Evolutionary conservation across 2,888 invertebrate genomes (phyloP), one percentile per base, ranked within the genome.

Genomic region (Cordilura impudica): DNA sequence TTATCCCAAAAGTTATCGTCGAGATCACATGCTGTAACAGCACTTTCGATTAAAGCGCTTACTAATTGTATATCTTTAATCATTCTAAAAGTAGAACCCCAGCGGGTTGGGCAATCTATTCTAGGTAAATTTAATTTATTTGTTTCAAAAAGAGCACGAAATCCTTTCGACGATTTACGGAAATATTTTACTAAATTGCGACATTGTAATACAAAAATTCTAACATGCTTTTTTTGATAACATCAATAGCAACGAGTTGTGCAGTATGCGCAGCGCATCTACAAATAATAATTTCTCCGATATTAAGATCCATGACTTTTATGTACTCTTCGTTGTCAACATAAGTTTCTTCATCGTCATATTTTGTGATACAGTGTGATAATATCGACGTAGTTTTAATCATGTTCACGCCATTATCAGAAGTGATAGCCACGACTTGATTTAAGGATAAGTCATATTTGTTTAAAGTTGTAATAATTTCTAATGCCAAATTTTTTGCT

Each of bases 161-260:
- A n/a, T n/a, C n/a, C n/a, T n/a, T n/a, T n/a, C n/a, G 65, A 65
- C n/a, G 43, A 18, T 65, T 63, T 76, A 35, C 58, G 10, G 2
- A 76, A 21, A 56, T n/a, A 71, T 56, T 70, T 70, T 6, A 39
- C 49, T 16, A 76, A 7, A 31, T 76, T 76, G 39, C 76, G 23
- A 47, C 54, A 63, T 31, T 31, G 31, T 8, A 49, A 4, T 21
- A 49, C 12, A 49, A 49, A n/a, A n/a, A n/a, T n/a, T n/a, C n/a
- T n/a, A n/a, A n/a, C n/a, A n/a, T n/a, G n/a, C n/a, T n/a, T n/a
- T 31, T 31, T 31, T 31, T 31, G 5, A 49, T 12, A 4, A 49
- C 49, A 21, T 49, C 49, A 7, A 21, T 49, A 4, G 49, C 12
- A 1, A 49, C 21, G 2, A 49, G 21, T 16, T 49, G 49, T 18